Evolutionary conservation across 2,113 vertebrate genomes (phyloP).

Genomic region (Vombatus ursinus): DNA sequence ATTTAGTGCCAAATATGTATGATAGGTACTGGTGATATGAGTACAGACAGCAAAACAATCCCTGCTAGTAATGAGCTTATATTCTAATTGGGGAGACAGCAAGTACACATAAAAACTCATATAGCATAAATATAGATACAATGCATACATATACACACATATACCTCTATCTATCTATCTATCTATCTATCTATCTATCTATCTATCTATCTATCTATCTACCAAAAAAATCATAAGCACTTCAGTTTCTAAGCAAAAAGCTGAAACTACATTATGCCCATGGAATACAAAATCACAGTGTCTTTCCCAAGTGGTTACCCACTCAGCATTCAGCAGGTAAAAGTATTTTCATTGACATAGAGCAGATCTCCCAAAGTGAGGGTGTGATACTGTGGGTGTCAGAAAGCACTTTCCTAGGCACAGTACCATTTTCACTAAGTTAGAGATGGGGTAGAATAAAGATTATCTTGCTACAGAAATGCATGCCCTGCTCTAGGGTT

Average conservation of each 20-base stretch:
- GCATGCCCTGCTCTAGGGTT: not conserved
- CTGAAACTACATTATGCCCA: not conserved
- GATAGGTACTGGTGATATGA: not conserved
- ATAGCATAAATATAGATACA: not conserved
- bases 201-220: not conserved
- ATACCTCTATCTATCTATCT: not conserved
- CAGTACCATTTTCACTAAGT: not conserved
- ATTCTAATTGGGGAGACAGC: not conserved
- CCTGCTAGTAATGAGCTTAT: not conserved
- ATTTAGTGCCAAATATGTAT: not conserved
- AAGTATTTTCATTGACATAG: not conserved
- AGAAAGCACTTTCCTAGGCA: not conserved
- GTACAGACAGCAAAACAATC: not conserved
- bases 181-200: too few species aligned
- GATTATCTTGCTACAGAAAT: not conserved
- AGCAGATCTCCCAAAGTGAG: not conserved
- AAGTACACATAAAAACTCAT: not conserved
- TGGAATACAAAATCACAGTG: constrained; percentile 23
- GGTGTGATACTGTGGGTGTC: not conserved
- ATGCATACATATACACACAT: not conserved
- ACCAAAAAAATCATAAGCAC: constrained; percentile 36
- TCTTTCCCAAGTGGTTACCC: not conserved
- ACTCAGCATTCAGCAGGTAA: not conserved
- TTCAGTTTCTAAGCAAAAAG: constrained; percentile 26
- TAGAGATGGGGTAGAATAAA: not conserved